Evolutionary conservation across 2,888 invertebrate genomes (phyloP).

Genomic region (Salpingus planirostris): DNA sequence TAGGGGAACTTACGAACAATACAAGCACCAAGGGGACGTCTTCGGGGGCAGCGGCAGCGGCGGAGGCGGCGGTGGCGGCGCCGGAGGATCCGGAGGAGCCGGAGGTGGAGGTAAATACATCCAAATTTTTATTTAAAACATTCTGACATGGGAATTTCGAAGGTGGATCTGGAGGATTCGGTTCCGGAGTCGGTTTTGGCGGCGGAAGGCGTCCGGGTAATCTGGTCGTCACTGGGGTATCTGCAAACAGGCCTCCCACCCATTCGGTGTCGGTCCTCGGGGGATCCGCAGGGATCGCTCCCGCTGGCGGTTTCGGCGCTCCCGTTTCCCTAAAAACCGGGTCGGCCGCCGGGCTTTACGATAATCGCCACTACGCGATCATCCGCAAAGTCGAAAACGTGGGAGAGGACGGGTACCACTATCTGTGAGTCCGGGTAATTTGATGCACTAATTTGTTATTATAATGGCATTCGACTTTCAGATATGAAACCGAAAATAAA

Average conservation of each 20-base stretch:
- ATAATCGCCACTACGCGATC: constrained; percentile 43
- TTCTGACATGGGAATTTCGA: too few species aligned
- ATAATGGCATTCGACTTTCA: constrained; percentile 21
- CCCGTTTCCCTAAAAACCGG: constrained; percentile 16
- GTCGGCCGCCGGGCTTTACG: constrained; percentile 30
- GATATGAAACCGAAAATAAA: constrained; percentile 55
- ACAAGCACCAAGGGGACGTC: constrained; percentile 20
- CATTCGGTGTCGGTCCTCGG: too few species aligned
- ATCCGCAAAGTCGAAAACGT: constrained; percentile 47
- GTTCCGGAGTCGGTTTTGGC: constrained; percentile 7
- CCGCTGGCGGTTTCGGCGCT: constrained; percentile 8
- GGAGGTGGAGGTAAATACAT: constrained; percentile 30
- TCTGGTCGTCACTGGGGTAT: too few species aligned
- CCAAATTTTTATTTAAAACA: too few species aligned
- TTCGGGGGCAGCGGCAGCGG: constrained; percentile 46
- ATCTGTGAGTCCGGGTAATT: constrained; percentile 33
- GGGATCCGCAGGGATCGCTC: constrained; percentile 13
- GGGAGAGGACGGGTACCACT: constrained; percentile 50
- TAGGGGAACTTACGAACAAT: constrained; percentile 34
- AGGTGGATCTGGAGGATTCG: constrained; percentile 1
- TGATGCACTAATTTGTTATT: not conserved
- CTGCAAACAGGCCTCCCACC: too few species aligned
- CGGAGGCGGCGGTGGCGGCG: constrained; percentile 38
- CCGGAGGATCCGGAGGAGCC: constrained; percentile 8
- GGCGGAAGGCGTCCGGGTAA: too few species aligned